A percentile compares a stretch with the other conserved stretches of the same genome.
Evolutionary conservation across 2,113 vertebrate genomes (phyloP).

Genomic region (Phasianus colchicus): DNA sequence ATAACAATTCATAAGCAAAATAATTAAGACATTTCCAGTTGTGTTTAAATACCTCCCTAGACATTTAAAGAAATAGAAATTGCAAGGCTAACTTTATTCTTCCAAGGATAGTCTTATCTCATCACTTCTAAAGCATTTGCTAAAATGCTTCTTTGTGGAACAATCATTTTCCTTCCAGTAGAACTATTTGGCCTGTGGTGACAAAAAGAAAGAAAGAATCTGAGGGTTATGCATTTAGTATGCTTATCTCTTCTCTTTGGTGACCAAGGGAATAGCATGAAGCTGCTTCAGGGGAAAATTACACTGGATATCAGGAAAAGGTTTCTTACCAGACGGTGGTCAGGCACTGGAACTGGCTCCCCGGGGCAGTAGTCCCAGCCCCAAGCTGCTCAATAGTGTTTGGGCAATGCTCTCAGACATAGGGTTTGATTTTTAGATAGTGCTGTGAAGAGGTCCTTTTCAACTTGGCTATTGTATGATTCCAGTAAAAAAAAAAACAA

Average conservation of each 20-base stretch:
- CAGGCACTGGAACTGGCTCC: neutral
- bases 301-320: neutral
- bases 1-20: neutral
- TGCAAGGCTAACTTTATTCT: neutral
- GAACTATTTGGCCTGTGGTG: neutral
- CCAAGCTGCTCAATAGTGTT: neutral
- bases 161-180: neutral
- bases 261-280: neutral
- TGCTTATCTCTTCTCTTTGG: neutral
- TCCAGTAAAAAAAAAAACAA: neutral
- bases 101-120: neutral
- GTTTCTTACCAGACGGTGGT: neutral
- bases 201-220: neutral
- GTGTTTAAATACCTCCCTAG: neutral
- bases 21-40: neutral
- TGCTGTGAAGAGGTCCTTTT: neutral
- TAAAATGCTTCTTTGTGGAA: neutral
- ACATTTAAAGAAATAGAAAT: neutral
- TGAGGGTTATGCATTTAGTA: neutral
- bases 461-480: neutral
- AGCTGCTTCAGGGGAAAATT: neutral
- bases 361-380: neutral
- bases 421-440: neutral
- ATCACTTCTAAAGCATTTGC: neutral
- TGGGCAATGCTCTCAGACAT: neutral